Percentiles rank a stretch among this genome's conserved stretches.
Conservation (phyloP, 92 coral and sea anemone species). For the Epizoanthus stellaris region DNA sequence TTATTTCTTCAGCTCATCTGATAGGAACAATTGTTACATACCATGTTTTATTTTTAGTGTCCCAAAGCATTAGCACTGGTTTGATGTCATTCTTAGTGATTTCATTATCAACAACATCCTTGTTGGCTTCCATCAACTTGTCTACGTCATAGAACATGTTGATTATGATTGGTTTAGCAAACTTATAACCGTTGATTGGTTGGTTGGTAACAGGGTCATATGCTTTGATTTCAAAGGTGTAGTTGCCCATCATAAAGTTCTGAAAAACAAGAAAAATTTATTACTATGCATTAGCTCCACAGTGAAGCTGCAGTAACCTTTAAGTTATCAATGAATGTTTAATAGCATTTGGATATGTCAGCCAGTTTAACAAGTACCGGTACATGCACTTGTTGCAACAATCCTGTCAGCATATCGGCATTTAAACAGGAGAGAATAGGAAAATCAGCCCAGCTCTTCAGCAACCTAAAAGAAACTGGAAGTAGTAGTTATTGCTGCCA, state of each 20-base stretch:
- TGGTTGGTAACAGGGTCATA: constrained; percentile 79
- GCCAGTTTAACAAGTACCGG: too few relatives aligned
- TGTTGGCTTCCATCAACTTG: constrained; percentile 82
- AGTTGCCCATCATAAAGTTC: constrained; percentile 96
- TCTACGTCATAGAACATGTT: constrained; percentile 97
- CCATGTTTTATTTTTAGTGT: constrained; percentile 86
- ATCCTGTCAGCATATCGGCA: too few relatives aligned
- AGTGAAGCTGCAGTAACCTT: not conserved
- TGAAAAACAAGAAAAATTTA: constrained; percentile 5
- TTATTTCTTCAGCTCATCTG: too few relatives aligned
- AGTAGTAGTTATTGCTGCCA: too few relatives aligned
- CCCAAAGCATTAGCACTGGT: constrained; percentile 93
- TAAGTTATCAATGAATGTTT: too few relatives aligned
- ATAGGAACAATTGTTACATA: constrained; percentile 23
- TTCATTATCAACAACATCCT: constrained; percentile 78
- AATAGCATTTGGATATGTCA: too few relatives aligned
- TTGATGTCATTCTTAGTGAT: constrained; percentile 81
- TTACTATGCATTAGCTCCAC: not conserved
- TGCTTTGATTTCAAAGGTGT: constrained; percentile 94
- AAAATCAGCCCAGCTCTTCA: too few relatives aligned
- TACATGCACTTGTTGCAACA: too few relatives aligned
- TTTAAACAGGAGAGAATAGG: too few relatives aligned
- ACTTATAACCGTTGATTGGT: constrained; percentile 71
- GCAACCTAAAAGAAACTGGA: too few relatives aligned
- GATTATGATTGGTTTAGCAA: constrained; percentile 85